Conservation (phyloP, 92 coral and sea anemone genomes). For the Pocillopora grandis region DNA sequence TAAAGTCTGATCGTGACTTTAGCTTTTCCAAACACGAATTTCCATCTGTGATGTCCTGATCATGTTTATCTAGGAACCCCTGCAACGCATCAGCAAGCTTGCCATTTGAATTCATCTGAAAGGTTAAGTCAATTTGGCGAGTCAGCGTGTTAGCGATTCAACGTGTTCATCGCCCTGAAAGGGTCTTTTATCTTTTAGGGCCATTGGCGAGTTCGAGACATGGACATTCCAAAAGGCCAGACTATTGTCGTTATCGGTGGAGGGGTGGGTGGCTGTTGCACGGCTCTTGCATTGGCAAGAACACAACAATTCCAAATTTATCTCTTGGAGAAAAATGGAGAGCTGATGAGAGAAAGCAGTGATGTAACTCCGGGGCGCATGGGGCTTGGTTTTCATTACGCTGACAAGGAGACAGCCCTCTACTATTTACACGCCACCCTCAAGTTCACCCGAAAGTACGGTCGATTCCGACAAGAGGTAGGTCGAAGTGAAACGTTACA, state of each 20-base stretch:
- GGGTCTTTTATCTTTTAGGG: too few relatives aligned
- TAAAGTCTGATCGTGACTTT: too few relatives aligned
- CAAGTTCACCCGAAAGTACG: constrained; percentile 41
- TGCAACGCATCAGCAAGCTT: too few relatives aligned
- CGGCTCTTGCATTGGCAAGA: constrained; percentile 60
- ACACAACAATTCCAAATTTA: constrained; percentile 49
- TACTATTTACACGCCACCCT: constrained; percentile 59
- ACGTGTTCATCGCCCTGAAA: too few relatives aligned
- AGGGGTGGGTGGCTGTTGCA: constrained; percentile 71
- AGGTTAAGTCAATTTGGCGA: too few relatives aligned
- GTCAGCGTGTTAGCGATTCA: too few relatives aligned
- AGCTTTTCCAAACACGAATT: too few relatives aligned
- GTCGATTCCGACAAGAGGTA: neutral
- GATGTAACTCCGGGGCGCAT: constrained; percentile 62
- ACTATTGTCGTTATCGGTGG: constrained; percentile 59
- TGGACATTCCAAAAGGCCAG: neutral
- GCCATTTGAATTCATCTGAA: too few relatives aligned
- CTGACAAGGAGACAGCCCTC: constrained; percentile 57
- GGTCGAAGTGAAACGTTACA: constrained; percentile 1
- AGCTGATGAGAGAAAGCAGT: constrained; percentile 48
- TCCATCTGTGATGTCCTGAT: too few relatives aligned
- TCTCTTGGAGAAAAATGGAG: constrained; percentile 53
- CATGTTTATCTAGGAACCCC: too few relatives aligned
- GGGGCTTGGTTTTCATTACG: constrained; percentile 76
- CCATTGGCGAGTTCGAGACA: neutral